Evolutionary conservation across 2,113 vertebrate genomes (phyloP).

Genomic region (Castor canadensis): DNA sequence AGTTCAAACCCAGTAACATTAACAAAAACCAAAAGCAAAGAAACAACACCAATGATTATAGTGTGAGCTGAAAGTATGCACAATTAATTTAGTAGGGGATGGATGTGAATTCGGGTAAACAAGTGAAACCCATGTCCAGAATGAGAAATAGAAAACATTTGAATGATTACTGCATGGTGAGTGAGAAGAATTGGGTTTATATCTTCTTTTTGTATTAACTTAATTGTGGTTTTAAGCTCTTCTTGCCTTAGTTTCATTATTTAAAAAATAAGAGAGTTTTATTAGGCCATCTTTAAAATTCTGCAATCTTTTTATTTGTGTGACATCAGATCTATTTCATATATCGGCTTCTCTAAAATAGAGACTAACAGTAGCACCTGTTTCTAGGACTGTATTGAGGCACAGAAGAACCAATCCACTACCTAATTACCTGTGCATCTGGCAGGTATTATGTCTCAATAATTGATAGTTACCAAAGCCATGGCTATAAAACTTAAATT

Average conservation of each 20-base stretch:
- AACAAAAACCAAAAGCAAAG: not conserved
- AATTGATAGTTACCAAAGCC: not conserved
- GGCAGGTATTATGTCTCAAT: not conserved
- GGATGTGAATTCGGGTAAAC: not conserved
- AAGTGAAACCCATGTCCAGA: not conserved
- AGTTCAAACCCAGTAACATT: no score
- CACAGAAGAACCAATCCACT: not conserved
- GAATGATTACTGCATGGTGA: not conserved
- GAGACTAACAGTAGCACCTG: not conserved
- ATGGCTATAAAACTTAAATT: not conserved
- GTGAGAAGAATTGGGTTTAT: not conserved
- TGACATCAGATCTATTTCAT: not conserved
- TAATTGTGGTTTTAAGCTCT: not conserved
- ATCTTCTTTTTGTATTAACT: not conserved
- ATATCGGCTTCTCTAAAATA: not conserved
- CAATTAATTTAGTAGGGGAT: not conserved
- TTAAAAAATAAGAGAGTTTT: not conserved
- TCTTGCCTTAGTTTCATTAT: not conserved
- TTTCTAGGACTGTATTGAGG: not conserved
- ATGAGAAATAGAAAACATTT: not conserved
- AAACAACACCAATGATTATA: not conserved
- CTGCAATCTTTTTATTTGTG: not conserved
- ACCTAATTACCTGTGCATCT: not conserved
- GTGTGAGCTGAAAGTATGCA: conserved; percentile 9
- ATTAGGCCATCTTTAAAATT: not conserved